Evolutionary conservation across 2,797 vertebrate genomes (phyloP).

Genomic region (Taenioides sp.): DNA sequence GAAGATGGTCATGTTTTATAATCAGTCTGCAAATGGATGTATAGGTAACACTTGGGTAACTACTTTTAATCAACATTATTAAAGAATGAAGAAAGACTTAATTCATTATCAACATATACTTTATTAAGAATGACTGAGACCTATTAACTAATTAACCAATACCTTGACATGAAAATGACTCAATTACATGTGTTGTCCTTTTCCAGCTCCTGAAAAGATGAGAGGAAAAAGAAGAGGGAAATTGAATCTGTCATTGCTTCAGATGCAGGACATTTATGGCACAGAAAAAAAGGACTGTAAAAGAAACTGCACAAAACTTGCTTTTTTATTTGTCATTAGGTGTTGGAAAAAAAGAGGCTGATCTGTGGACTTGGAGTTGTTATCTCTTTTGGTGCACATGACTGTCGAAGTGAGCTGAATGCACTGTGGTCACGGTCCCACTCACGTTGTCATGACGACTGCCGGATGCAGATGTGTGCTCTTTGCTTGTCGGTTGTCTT

Average conservation of each 20-base stretch:
- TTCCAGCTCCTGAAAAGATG: conserved; percentile 89
- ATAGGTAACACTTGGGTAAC: no score
- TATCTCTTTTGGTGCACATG: conserved; percentile 46
- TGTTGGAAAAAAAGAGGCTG: conserved; percentile 58
- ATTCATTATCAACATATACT: no score
- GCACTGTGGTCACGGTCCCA: conserved; percentile 63
- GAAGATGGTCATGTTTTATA: background rate
- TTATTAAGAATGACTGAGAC: no score
- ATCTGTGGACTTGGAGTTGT: conserved; percentile 66
- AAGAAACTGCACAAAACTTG: conserved; percentile 78
- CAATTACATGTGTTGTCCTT: background rate
- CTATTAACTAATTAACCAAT: no score
- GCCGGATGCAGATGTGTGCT: conserved; percentile 79
- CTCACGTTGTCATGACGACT: conserved; percentile 49
- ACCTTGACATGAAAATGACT: no score
- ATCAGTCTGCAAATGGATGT: no score
- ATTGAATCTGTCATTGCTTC: conserved; percentile 46
- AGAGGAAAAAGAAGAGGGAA: conserved; percentile 66
- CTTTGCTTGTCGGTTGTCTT: conserved; percentile 76
- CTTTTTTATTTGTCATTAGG: conserved; percentile 65
- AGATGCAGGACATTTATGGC: conserved; percentile 66
- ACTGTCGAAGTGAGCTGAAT: conserved; percentile 54
- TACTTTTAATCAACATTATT: no score
- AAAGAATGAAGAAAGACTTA: no score
- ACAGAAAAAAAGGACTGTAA: conserved; percentile 45